Percentiles rank a stretch among this genome's conserved stretches.
These are phyloP conservation scores for Lophotriccus pileatus DNA, from an alignment of 2,797 vertebrate genomes.

Conservation along the genomic window DNA sequence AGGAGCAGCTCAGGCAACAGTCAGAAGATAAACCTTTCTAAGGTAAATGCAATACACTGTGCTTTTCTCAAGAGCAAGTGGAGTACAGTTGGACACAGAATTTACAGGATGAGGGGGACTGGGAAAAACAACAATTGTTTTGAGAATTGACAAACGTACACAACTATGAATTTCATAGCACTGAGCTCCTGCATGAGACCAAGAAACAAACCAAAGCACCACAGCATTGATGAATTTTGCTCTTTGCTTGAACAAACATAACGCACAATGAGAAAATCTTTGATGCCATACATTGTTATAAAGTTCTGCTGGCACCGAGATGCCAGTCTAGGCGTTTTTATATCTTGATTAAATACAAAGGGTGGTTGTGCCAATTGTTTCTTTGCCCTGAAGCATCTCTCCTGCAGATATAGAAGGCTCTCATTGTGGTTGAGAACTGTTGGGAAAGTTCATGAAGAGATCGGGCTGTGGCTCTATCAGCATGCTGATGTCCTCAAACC, in stretches of 20 bases:
- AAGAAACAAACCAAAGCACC: neutral
- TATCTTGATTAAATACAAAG: neutral
- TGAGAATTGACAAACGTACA: neutral
- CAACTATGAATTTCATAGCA: neutral
- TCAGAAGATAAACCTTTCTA: neutral
- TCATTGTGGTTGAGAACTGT: neutral
- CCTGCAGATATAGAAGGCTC: neutral
- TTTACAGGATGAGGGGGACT: fast-evolving
- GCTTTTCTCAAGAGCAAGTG: neutral
- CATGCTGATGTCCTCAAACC: neutral
- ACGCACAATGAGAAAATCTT: neutral
- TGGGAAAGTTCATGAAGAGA: neutral
- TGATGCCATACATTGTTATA: neutral
- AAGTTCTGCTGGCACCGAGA: neutral
- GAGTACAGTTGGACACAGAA: neutral
- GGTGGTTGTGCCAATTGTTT: neutral
- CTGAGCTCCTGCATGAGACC: neutral
- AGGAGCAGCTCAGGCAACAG: neutral
- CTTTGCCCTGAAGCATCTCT: neutral
- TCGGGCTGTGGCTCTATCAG: neutral
- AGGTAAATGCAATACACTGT: neutral
- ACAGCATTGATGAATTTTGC: neutral
- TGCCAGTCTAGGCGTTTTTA: neutral
- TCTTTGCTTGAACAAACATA: neutral
- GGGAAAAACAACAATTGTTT: neutral